These are phyloP conservation scores for Ceyx melanurus DNA, from an alignment of 2,113 vertebrate genomes.

Conservation along the genomic window DNA sequence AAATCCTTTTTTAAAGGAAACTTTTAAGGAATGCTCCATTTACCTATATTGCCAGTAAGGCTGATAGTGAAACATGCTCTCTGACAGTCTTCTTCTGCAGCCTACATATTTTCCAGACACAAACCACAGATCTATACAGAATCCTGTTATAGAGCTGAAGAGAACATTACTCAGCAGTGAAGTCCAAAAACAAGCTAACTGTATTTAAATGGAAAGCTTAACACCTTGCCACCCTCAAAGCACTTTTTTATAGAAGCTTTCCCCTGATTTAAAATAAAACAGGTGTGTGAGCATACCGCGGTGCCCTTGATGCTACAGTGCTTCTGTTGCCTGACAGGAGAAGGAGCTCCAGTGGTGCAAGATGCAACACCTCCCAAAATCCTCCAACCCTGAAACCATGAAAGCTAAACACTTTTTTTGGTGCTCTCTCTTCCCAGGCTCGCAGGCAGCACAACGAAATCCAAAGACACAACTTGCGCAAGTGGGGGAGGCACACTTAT, in stretches of 20 bases:
- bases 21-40: neutral
- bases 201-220: neutral
- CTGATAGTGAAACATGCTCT: neutral
- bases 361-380: too few species aligned
- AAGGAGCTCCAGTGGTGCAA: rapidly evolving
- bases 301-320: rapidly evolving
- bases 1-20: neutral
- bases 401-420: neutral
- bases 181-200: neutral
- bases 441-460: rapidly evolving
- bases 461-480: too few species aligned
- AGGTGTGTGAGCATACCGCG: rapidly evolving
- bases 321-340: rapidly evolving
- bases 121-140: neutral
- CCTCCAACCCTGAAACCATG: neutral
- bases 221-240: neutral
- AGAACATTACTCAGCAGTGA: neutral
- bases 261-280: too few species aligned
- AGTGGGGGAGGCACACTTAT: rapidly evolving
- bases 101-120: neutral
- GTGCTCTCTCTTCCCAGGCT: rapidly evolving
- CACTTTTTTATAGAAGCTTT: too few species aligned
- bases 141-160: neutral
- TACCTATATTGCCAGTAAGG: neutral
- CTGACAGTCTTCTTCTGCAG: neutral